Base-by-base conservation (phyloP, 2,888 invertebrate species). In the Anaspis maculata region DNA sequence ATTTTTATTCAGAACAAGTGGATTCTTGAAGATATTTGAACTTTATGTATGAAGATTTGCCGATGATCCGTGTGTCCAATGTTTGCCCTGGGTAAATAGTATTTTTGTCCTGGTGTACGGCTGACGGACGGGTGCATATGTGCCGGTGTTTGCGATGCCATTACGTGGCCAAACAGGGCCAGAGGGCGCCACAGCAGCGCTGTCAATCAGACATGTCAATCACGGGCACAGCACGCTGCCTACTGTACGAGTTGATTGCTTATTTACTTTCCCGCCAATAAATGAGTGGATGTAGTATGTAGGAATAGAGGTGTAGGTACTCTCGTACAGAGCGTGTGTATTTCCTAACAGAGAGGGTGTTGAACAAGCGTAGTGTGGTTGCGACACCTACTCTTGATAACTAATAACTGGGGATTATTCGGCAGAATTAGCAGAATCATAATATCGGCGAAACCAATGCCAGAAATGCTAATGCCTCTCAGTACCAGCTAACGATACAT, bases 121-220 rank as follows among this genome's bases (percentile, higher is more conserved):
- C 32, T 30, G 32, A 41, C 31, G 47, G 46, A 48, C 44, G 44
- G 42, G 41, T 45, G 41, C 49, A 51, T 50, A 49, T 50, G 48
- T 46, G 50, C 48, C 46, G 48, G 47, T 61, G 59, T 61, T 61
- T 61, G 55, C 56, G 44, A 51, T 56, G 47, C 59, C 57, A 60
- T 61, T 61, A 60, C 56, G 54, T 53, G 54, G 51, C 54, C 55
- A 59, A 61, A 61, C 54, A 58, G 40, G 50, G 44, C 52, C 56
- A 52, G 50, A 54, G 57, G 56, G 57, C 53, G 49, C 46, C 49
- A 44, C 47, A 49, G 46, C 45, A 49, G 48, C 50, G 40, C 47
- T 47, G 54, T 52, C 54, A 52, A 54, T 53, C 53, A 53, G 34
- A 22, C 46, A 42, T 51, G 61, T 61, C 61, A 61, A 59, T 60